phyloP scores from a whole-genome alignment of 2,113 vertebrate genomes.

The Sorex fumeus region DNA sequence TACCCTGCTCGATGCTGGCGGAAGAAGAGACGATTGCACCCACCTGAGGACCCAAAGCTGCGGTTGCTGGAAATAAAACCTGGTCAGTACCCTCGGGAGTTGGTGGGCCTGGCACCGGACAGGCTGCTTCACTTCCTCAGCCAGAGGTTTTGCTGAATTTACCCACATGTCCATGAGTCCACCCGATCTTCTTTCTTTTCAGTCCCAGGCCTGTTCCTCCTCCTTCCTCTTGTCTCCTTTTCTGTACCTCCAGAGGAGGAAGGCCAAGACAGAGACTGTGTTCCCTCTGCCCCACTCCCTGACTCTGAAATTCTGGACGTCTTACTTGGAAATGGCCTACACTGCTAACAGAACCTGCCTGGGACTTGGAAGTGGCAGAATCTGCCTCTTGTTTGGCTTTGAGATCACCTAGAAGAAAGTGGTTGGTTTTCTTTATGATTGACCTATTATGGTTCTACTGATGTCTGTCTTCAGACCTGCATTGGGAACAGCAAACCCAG shows the following conservation, averaged over 20 bases:
- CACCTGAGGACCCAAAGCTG: constrained; percentile 94
- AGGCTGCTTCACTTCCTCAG: not conserved
- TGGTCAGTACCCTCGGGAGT: constrained; percentile 87
- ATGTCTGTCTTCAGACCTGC: not conserved
- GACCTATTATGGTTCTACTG: not conserved
- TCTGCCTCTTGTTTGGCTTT: not conserved
- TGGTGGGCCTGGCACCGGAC: not conserved
- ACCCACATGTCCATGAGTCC: fast-evolving
- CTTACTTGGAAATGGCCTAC: not conserved
- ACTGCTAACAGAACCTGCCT: not conserved
- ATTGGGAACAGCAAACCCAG: not conserved
- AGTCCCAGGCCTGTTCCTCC: not conserved
- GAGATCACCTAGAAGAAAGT: not conserved
- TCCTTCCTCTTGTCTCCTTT: not conserved
- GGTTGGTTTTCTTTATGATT: constrained; percentile 12
- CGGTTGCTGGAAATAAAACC: constrained; percentile 95
- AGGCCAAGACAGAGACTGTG: no score
- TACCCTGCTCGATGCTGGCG: constrained; percentile 99
- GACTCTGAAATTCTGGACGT: not conserved
- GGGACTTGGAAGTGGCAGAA: not conserved
- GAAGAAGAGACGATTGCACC: constrained; percentile 96
- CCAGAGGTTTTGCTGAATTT: not conserved
- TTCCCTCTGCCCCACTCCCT: not conserved
- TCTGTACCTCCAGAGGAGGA: no score
- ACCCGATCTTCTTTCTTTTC: constrained; percentile 10